These are phyloP conservation scores for Leptinotarsa haldemani DNA, from an alignment of 2,888 invertebrate genomes.

Conservation along the genomic window DNA sequence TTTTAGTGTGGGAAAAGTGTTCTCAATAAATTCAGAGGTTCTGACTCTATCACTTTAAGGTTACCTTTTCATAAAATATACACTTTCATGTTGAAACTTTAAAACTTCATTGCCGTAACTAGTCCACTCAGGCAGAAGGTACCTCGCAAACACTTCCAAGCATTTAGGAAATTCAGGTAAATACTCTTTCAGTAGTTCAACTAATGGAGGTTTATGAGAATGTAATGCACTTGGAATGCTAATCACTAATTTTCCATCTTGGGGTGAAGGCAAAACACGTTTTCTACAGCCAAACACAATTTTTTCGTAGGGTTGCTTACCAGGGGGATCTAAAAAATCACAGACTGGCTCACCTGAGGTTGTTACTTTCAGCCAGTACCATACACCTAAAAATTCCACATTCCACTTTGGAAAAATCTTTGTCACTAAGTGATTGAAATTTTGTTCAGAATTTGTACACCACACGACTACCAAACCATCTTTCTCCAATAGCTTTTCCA, in stretches of 20 bases:
- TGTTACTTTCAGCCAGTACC: slow-evolving; percentile 90
- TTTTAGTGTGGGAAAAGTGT: neutral
- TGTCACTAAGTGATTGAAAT: slow-evolving; percentile 75
- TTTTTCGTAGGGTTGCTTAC: slow-evolving; percentile 90
- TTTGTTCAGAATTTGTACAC: slow-evolving; percentile 89
- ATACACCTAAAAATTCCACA: slow-evolving; percentile 76
- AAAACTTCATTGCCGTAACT: slow-evolving; percentile 90
- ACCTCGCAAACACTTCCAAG: slow-evolving; percentile 93
- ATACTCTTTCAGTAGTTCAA: slow-evolving; percentile 75
- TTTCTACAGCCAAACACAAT: slow-evolving; percentile 72
- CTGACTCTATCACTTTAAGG: neutral
- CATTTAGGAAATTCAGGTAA: slow-evolving; percentile 72
- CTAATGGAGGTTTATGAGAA: slow-evolving; percentile 93
- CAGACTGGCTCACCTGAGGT: slow-evolving; percentile 51
- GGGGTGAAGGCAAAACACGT: slow-evolving; percentile 53
- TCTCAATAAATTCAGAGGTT: neutral
- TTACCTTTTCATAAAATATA: slow-evolving; percentile 59
- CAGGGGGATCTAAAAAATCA: slow-evolving; percentile 73
- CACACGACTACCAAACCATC: slow-evolving; percentile 85
- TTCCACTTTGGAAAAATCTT: slow-evolving; percentile 86
- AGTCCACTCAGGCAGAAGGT: slow-evolving; percentile 85
- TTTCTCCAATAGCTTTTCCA: slow-evolving; percentile 71
- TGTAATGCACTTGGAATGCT: slow-evolving; percentile 93
- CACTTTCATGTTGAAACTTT: slow-evolving; percentile 78
- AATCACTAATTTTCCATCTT: slow-evolving; percentile 73